Evolutionary conservation across 2,113 vertebrate species (phyloP).

Genomic region (Sinocyclocheilus grahami): DNA sequence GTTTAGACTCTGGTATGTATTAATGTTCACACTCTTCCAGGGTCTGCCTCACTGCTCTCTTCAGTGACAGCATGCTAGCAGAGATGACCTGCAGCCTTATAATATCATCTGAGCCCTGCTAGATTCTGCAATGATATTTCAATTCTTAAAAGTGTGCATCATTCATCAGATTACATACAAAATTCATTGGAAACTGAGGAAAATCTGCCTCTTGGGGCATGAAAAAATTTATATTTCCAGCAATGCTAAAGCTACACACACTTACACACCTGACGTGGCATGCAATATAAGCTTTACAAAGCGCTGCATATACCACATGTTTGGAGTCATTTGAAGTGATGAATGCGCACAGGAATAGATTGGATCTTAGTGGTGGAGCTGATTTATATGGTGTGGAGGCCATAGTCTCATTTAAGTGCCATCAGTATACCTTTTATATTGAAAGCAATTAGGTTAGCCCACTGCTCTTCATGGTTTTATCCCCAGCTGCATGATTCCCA

Average conservation of each 20-base stretch:
- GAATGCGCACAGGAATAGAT: slow-evolving; percentile 17
- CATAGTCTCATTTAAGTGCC: slow-evolving; percentile 40
- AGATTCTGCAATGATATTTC: slow-evolving; percentile 1
- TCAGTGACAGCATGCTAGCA: background rate
- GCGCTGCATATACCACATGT: background rate
- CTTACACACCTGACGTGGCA: slow-evolving; percentile 15
- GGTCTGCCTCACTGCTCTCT: background rate
- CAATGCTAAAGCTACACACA: slow-evolving; percentile 29
- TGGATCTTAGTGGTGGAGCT: background rate
- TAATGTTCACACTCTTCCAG: background rate
- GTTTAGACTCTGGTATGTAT: background rate
- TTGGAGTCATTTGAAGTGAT: slow-evolving; percentile 24
- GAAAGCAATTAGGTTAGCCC: slow-evolving; percentile 35
- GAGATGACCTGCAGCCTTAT: background rate
- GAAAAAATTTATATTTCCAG: background rate
- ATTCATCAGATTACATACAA: slow-evolving; percentile 30
- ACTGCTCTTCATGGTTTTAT: background rate
- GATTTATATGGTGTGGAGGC: slow-evolving; percentile 35
- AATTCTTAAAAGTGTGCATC: slow-evolving; percentile 3
- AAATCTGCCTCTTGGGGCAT: background rate
- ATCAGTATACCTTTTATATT: slow-evolving; percentile 45
- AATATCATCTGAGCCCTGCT: background rate
- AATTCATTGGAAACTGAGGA: slow-evolving; percentile 10
- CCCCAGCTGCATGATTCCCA: slow-evolving; percentile 11
- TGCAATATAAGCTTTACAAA: background rate